phyloP scores from a whole-genome alignment of 2,797 vertebrate species.

The Eleutherodactylus coqui region DNA sequence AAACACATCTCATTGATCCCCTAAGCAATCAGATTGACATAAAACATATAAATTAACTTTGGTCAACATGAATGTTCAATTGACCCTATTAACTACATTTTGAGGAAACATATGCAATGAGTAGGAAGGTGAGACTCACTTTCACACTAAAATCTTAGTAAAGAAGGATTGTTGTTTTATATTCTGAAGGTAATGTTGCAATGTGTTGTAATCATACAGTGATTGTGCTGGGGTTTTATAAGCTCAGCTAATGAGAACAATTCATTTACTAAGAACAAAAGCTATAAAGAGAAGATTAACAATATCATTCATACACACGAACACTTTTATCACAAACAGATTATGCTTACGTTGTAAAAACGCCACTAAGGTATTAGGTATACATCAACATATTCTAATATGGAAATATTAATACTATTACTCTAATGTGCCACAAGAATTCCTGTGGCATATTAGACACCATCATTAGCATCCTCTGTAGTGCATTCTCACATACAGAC shows the following conservation, averaged over 20 bases:
- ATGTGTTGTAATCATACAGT: conserved; percentile 49
- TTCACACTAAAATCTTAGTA: not conserved
- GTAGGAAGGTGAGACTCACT: not conserved
- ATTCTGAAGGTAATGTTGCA: conserved; percentile 15
- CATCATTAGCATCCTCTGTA: not conserved
- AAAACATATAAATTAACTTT: not conserved
- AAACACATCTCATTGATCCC: conserved; percentile 3
- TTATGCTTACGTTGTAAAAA: conserved; percentile 36
- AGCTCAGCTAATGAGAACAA: conserved; percentile 52
- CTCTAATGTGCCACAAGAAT: conserved; percentile 15
- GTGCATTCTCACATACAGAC: not conserved
- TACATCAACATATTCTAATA: conserved; percentile 36
- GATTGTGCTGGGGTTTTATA: conserved; percentile 50
- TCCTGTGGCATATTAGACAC: conserved; percentile 13
- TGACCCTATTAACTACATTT: not conserved
- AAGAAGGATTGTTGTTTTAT: conserved; percentile 18
- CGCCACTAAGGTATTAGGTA: conserved; percentile 21
- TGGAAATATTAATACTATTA: conserved; percentile 49
- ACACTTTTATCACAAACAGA: conserved; percentile 45
- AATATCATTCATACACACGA: conserved; percentile 40
- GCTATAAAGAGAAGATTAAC: conserved; percentile 53
- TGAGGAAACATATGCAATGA: not conserved
- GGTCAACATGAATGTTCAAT: not conserved
- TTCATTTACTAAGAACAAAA: conserved; percentile 53
- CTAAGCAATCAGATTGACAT: conserved; percentile 1